Base-by-base conservation (phyloP, 2,797 vertebrate species). In the Ceryle rudis region DNA sequence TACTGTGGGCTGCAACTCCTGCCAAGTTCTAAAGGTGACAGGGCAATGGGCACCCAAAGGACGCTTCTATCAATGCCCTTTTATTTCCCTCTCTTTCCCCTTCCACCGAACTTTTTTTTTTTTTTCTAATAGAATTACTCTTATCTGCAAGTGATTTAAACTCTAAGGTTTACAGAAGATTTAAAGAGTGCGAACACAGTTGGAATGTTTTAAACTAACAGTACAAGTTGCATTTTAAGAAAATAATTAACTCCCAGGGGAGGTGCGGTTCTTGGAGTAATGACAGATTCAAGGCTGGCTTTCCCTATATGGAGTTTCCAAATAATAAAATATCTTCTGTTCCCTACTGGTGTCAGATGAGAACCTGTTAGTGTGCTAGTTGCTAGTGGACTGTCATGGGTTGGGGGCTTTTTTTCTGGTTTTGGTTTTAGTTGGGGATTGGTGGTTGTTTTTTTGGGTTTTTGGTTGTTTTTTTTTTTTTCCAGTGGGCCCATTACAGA, bases 111-210 rank as follows among this genome's bases (percentile, higher is more conserved):
- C 85, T 95, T 95, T 97, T 97, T 97, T 37, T 37, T 97, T 96
- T 91, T 97, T 97, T 97, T 97, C 97, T 97, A 97, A 97, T 98
- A 97, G 98, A 98, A 97, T 98, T 97, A 98, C 98, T 98, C 98
- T 98, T 98, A 98, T 98, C 98, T 98, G 98, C 98, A 98, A 98
- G 98, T 98, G 98, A 98, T 95, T 97, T 98, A 98, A 98, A 98
- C 97, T 97, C 97, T 95, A 97, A 97, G 97, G 98, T 98, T 97
- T 98, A 98, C 98, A 95, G 97, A 98, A 98, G 98, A 99, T 99
- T 99, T 99, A 99, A 98, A 98, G 98, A 98, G 98, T 99, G 98
- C 98, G 98, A 99, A 98, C 98, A 98, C 98, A 98, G 98, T 99
- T 98, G 98, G 98, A 99, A 98, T 98, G 98, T 98, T 99, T 99